Evolutionary conservation across 2,888 invertebrate species (phyloP).

Genomic region (Lapara coniferarum): DNA sequence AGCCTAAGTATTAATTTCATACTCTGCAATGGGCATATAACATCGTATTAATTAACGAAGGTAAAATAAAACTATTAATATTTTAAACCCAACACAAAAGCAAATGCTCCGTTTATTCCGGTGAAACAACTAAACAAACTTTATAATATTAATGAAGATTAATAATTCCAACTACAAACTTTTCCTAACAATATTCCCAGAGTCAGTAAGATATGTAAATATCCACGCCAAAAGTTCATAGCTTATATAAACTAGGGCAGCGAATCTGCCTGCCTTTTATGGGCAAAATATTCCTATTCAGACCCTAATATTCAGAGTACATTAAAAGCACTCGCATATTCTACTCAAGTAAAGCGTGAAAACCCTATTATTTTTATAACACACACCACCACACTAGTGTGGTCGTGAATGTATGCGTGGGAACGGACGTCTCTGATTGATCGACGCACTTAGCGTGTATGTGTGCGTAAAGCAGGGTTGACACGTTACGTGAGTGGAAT

Average conservation of each 20-base stretch:
- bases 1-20: no score
- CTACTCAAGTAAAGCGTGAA: slow-evolving; percentile 33
- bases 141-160: slow-evolving; percentile 1
- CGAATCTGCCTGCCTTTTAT: slow-evolving; percentile 19
- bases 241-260: slow-evolving; percentile 19
- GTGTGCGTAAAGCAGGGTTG: slow-evolving; percentile 54
- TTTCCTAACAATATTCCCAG: background rate
- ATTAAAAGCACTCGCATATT: slow-evolving; percentile 32
- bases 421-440: slow-evolving; percentile 49
- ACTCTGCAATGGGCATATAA: background rate
- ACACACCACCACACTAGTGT: slow-evolving; percentile 45
- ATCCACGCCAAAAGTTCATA: slow-evolving; percentile 16
- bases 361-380: slow-evolving; percentile 50
- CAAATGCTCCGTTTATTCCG: background rate
- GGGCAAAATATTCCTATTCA: slow-evolving; percentile 24
- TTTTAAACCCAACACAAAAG: background rate
- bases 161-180: slow-evolving; percentile 5
- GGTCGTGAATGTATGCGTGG: slow-evolving; percentile 36
- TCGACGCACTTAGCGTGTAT: slow-evolving; percentile 41
- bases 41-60: background rate
- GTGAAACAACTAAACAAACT: background rate
- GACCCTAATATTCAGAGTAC: slow-evolving; percentile 19
- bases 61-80: background rate
- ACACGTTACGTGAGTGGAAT: slow-evolving; percentile 42
- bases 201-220: slow-evolving; percentile 17